Base-by-base conservation (phyloP, 2,797 vertebrate species). In the Myiotriccus ornatus region DNA sequence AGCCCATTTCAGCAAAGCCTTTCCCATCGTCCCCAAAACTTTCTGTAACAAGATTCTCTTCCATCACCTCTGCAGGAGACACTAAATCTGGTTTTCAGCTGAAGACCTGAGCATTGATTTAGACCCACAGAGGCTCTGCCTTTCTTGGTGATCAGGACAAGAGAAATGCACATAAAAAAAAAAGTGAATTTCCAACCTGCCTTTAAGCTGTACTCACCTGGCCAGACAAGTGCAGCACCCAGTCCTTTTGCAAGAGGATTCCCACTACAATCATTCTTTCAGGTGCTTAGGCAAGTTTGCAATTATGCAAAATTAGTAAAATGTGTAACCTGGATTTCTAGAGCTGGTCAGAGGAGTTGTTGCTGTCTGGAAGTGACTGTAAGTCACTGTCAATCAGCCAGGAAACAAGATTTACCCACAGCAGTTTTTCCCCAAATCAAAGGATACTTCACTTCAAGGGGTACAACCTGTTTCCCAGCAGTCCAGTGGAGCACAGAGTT, bases 241-340 rank as follows among this genome's bases (percentile, higher is more conserved):
- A 4, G 68, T 44, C 44, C 35, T 89, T 79, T 44, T 74, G 55
- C 2, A 5, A 94, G 25, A 85, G 44, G 68, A 87, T 70, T 95
- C 71, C 64, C 91, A 95, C 70, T 87, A 73, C 56, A 82, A 79
- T 74, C 63, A 67, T 50, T 82, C 87, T 89, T 84, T 28, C 60
- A 85, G 75, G 37, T 56, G 55, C 82, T 93, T 41, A 39, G 53
- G 79, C 68, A 89, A 91, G 91, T 60, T 39, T 74, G 75, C 63
- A 93, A 87, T 84, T 89, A 90, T 46, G 76, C 28, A 90, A 89
- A 89, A 83, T 77, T 52, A 94, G 43, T 87, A 74, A 50, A 87
- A 44, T 2, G 10, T 12, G 20, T 79, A 32, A 32, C 47, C n/a
- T 87, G 53, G 60, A 79, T 67, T 87, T 85, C 82, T 85, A 92